A percentile compares a stretch with the other conserved stretches of the same genome.
Evolutionary conservation across 1,140 invertebrate species (phyloP).

Genomic region (Hormaphis cornu): DNA sequence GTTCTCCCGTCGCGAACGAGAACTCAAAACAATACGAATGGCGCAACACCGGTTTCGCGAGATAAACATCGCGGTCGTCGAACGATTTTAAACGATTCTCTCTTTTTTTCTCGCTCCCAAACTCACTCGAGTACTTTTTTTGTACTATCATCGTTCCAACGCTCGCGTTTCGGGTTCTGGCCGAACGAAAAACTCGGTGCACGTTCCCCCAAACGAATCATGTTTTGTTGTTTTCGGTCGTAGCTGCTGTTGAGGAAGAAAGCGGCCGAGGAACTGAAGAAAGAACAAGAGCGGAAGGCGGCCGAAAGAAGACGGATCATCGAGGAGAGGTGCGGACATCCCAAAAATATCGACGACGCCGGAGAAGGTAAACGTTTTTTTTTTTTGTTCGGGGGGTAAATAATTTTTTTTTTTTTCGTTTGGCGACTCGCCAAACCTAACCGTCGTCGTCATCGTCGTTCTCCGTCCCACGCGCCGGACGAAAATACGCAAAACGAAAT

Average conservation of each 20-base stretch:
- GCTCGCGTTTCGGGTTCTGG: not conserved
- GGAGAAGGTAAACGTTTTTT: constrained; percentile 68
- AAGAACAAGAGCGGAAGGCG: constrained; percentile 96
- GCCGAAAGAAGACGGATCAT: constrained; percentile 96
- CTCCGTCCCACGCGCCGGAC: not conserved
- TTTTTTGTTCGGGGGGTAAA: constrained; percentile 34
- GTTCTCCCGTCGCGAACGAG: too few relatives aligned
- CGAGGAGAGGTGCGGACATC: constrained; percentile 83
- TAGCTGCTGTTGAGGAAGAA: constrained; percentile 97
- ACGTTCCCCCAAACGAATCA: too few relatives aligned
- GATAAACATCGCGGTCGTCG: too few relatives aligned
- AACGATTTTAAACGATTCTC: too few relatives aligned
- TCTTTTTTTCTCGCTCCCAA: too few relatives aligned
- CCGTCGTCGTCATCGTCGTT: too few relatives aligned
- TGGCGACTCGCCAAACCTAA: not conserved
- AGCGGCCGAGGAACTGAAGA: constrained; percentile 98
- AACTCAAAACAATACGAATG: too few relatives aligned
- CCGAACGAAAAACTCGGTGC: too few relatives aligned
- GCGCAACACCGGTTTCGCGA: too few relatives aligned
- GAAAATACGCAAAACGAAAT: too few relatives aligned
- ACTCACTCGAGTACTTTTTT: too few relatives aligned
- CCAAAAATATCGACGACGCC: constrained; percentile 79
- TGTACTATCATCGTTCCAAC: too few relatives aligned
- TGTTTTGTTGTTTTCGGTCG: not conserved
- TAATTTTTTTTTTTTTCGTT: not conserved